Conservation (phyloP, 2,888 invertebrate genomes). For the Acronicta alni region DNA sequence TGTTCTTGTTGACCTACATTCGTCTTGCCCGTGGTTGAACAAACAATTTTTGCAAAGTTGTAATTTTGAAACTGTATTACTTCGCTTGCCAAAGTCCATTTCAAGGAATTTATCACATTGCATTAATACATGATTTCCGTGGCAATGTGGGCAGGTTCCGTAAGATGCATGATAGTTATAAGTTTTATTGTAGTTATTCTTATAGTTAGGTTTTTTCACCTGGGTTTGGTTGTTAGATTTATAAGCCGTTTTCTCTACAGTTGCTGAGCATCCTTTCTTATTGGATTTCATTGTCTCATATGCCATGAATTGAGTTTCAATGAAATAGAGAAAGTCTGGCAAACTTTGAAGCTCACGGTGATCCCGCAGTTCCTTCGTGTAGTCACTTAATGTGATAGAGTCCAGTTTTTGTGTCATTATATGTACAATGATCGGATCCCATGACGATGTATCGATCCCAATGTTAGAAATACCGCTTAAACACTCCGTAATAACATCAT, state of each 20-base stretch:
- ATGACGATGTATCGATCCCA: conserved; percentile 5
- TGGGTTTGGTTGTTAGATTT: conserved; percentile 1
- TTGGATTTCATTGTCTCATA: conserved; percentile 7
- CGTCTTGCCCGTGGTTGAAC: conserved; percentile 2
- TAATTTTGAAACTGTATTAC: background rate
- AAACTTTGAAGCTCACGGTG: conserved; percentile 12
- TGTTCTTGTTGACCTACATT: too few species aligned
- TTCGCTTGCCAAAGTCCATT: conserved; percentile 1
- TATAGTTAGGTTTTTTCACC: conserved; percentile 1
- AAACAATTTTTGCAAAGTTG: background rate
- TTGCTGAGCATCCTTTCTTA: background rate
- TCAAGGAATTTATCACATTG: conserved; percentile 9
- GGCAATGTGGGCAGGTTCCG: conserved; percentile 14
- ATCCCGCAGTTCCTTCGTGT: conserved; percentile 7
- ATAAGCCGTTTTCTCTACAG: background rate
- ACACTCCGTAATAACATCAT: too few species aligned
- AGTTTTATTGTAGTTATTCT: background rate
- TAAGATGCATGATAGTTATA: background rate
- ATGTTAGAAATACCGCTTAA: conserved; percentile 12
- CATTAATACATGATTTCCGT: conserved; percentile 7
- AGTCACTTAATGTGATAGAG: conserved; percentile 5
- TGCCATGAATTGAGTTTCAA: conserved; percentile 20
- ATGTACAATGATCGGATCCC: conserved; percentile 22
- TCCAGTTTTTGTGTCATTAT: conserved; percentile 25
- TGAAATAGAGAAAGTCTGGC: conserved; percentile 11